Evolutionary conservation across 2,797 vertebrate genomes (phyloP), one percentile per base, ranked within the genome.

Genomic region (Anas bahamensis): DNA sequence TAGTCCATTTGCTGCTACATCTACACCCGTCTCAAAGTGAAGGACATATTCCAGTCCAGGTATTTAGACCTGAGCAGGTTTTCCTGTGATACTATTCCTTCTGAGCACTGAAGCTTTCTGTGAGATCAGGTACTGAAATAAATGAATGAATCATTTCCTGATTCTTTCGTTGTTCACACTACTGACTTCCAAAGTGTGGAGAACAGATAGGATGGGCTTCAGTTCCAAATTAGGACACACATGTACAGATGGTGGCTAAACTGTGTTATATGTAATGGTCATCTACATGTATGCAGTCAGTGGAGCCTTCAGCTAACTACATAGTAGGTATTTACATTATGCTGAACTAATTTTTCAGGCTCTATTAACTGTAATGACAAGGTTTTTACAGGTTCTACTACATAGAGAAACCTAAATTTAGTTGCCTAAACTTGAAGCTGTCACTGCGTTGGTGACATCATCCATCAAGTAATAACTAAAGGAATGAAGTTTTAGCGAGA

Each of bases 251-350:
- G 21, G 11, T 72, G 33, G 23, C 61, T 48, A 55, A 61, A 19
- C 17, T 14, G 29, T 4, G 0, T 55, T 35, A 11, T 13, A 8
- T 35, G 9, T 17, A 17, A 4, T 11, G 6, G 13, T 33, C 5
- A 6, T 9, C 28, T 37, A 2, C 5, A 6, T 9, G 23, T 37
- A 2, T 37, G 52, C 14, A 18, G 31, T 42, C 56, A 61, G 31
- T 4, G 35, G 31, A 83, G 22, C 64, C 50, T 64, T 71, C 17
- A 31, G 50, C 72, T 52, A 28, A 42, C 10, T 17, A n/a, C 28
- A 9, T 15, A 33, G 18, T 21, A 31, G 31, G 41, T 15, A 14
- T 82, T 42, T 17, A 24, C 50, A 50, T 72, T 2, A 0, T 57
- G 37, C 37, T 83, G 16, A 46, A 22, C 52, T 71, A 16, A 13